These are phyloP conservation scores for Poeciliopsis infans DNA, from an alignment of 2,797 vertebrate genomes.

Conservation along the genomic window DNA sequence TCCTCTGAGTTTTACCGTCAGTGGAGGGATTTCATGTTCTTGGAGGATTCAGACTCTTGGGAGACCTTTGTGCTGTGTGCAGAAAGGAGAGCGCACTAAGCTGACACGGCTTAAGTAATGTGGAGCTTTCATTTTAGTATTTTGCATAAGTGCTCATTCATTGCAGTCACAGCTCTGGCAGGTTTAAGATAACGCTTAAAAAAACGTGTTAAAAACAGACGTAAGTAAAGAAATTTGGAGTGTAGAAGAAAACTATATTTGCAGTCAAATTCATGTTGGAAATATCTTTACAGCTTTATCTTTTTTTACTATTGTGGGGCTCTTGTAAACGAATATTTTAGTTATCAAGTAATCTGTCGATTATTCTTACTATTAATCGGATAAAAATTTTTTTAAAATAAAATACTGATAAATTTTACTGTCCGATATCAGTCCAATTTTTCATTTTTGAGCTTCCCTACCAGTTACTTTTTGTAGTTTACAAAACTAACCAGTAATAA, in stretches of 20 bases:
- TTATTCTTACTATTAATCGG: too few species aligned
- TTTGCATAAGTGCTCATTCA: conserved; percentile 75
- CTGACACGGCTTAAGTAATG: conserved; percentile 73
- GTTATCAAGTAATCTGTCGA: too few species aligned
- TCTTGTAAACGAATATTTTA: too few species aligned
- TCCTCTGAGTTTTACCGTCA: conserved; percentile 31
- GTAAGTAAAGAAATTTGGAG: neutral
- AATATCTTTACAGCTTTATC: neutral
- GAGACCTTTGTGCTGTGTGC: conserved; percentile 57
- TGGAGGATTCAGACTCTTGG: conserved; percentile 57
- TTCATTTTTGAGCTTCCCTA: too few species aligned
- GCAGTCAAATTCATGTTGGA: neutral
- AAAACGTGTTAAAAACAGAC: neutral
- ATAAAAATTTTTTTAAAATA: too few species aligned
- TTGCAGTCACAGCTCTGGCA: conserved; percentile 56
- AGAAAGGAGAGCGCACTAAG: conserved; percentile 65
- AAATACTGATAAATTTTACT: too few species aligned
- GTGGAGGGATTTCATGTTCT: conserved; percentile 63
- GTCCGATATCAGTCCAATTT: too few species aligned
- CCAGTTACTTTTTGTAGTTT: too few species aligned
- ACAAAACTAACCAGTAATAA: too few species aligned
- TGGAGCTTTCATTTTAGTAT: conserved; percentile 63
- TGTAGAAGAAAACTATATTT: neutral
- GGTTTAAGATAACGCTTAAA: conserved; percentile 50
- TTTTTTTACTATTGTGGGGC: neutral